These are phyloP conservation scores for Drosophila bocki DNA, from an alignment of 1,140 invertebrate species.

Conservation along the genomic window DNA sequence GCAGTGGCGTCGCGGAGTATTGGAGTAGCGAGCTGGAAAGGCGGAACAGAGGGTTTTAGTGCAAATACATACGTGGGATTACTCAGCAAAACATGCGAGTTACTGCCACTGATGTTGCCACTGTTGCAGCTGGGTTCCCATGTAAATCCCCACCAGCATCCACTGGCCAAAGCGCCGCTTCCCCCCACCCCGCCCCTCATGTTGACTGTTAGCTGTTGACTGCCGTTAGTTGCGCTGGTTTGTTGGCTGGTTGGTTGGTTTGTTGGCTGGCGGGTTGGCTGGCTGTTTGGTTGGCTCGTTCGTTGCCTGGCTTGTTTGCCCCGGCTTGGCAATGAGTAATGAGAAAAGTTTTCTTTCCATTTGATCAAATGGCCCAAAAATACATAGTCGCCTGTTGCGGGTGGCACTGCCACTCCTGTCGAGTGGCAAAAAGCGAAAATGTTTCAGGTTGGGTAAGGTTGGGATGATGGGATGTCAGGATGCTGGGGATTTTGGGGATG, in stretches of 20 bases:
- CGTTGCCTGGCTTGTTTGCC: constrained; percentile 65
- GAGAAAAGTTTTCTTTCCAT: constrained; percentile 83
- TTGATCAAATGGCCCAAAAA: constrained; percentile 80
- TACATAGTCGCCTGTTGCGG: constrained; percentile 63
- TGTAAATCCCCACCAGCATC: constrained; percentile 69
- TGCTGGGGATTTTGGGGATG: neutral
- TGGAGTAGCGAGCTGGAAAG: constrained; percentile 34
- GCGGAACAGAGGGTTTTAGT: constrained; percentile 51
- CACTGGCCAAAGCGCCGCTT: constrained; percentile 10
- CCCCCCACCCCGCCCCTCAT: constrained; percentile 3
- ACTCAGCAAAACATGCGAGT: constrained; percentile 73
- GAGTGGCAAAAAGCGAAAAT: constrained; percentile 28
- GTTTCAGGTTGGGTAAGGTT: constrained; percentile 25
- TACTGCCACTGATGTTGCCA: constrained; percentile 53
- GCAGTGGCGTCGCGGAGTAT: neutral
- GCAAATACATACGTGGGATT: constrained; percentile 73
- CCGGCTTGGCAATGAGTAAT: constrained; percentile 79
- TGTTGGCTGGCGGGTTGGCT: constrained; percentile 11
- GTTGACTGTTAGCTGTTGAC: constrained; percentile 81
- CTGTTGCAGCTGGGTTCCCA: constrained; percentile 72
- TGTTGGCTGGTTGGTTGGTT: constrained; percentile 51
- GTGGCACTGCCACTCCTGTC: constrained; percentile 20
- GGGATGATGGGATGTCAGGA: constrained; percentile 33
- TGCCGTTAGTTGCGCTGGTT: constrained; percentile 76
- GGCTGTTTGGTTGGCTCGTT: constrained; percentile 33